phyloP scores from a whole-genome alignment of 2,888 invertebrate genomes.

The Chironomus tentans region DNA sequence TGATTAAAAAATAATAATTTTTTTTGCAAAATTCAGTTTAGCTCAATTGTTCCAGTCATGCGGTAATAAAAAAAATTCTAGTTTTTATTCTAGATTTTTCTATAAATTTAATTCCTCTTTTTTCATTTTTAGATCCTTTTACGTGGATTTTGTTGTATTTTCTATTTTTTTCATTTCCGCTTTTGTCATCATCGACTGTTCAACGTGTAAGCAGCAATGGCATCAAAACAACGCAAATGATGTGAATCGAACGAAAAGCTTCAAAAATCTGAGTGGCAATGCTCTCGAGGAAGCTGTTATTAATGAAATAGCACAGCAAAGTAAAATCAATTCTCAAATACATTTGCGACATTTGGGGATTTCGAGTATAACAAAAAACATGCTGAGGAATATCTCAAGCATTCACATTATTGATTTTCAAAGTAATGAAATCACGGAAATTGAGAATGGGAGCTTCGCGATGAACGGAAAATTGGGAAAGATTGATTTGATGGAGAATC shows the following conservation, averaged over 20 bases:
- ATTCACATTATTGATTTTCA: slow-evolving; percentile 4
- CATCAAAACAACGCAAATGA: background rate
- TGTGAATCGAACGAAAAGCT: slow-evolving; percentile 3
- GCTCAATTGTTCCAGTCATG: background rate
- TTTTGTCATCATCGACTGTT: background rate
- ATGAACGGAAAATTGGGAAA: slow-evolving; percentile 5
- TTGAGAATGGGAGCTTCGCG: slow-evolving; percentile 10
- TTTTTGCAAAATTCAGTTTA: background rate
- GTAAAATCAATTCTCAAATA: background rate
- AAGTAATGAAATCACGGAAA: slow-evolving; percentile 9
- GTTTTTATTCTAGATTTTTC: background rate
- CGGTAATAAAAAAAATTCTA: background rate
- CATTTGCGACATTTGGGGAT: background rate
- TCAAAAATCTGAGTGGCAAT: slow-evolving; percentile 8
- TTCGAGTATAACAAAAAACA: background rate
- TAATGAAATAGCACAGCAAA: slow-evolving; percentile 3
- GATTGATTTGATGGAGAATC: slow-evolving; percentile 17
- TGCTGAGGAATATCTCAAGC: background rate
- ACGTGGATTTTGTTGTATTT: background rate
- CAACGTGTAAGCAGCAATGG: background rate
- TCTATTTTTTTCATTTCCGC: background rate
- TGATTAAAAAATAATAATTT: background rate
- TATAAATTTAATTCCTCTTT: background rate
- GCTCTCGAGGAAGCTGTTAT: slow-evolving; percentile 11
- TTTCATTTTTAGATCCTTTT: background rate